Evolutionary conservation across 1,140 invertebrate species (phyloP).

Genomic region (Polyergus mexicanus): DNA sequence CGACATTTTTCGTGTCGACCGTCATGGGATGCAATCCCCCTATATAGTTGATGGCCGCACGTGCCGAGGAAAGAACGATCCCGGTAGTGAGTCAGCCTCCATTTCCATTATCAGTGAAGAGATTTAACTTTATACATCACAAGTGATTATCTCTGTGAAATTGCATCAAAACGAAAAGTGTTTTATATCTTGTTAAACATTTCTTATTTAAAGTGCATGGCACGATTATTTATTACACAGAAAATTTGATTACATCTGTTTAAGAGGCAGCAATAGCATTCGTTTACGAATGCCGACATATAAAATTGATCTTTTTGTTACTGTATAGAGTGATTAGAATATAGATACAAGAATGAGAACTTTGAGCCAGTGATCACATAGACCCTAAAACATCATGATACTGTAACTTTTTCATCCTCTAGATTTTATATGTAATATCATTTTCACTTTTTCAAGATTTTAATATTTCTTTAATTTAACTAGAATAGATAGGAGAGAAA

Average conservation of each 20-base stretch:
- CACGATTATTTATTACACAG: background rate
- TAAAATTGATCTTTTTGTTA: too few relatives aligned
- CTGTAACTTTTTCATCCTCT: background rate
- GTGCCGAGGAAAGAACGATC: conserved; percentile 18
- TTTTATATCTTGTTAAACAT: background rate
- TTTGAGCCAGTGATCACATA: too few relatives aligned
- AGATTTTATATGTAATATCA: background rate
- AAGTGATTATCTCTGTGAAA: background rate
- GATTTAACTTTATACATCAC: background rate
- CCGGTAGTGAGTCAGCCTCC: conserved; percentile 79
- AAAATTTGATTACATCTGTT: conserved; percentile 1
- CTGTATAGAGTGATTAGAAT: too few relatives aligned
- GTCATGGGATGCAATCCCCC: background rate
- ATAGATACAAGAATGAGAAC: too few relatives aligned
- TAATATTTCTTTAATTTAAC: background rate
- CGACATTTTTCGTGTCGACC: conserved; percentile 11
- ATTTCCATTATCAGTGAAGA: conserved; percentile 78
- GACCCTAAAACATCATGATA: background rate
- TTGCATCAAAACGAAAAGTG: background rate
- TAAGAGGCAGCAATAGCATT: too few relatives aligned
- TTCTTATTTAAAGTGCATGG: background rate
- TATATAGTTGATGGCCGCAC: background rate
- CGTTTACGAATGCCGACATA: too few relatives aligned
- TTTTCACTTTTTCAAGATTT: background rate
- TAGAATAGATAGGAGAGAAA: background rate